Base-by-base conservation (phyloP, 2,797 vertebrate species). In the Pelobates cultripes region DNA sequence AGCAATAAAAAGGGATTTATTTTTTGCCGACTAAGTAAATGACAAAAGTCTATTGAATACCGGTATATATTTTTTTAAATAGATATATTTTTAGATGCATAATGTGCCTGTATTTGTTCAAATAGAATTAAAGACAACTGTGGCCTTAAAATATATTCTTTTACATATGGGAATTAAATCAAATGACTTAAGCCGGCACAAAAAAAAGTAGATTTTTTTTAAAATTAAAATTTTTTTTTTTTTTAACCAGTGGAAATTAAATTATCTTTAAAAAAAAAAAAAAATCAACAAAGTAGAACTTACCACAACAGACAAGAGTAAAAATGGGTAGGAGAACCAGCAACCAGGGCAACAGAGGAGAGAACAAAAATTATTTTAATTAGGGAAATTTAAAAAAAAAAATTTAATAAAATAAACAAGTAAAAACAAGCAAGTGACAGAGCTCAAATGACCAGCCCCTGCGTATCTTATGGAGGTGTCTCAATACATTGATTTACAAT, bases 221-320 rank as follows among this genome's bases (percentile, higher is more conserved):
- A 28, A 28, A 28, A 28, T 28, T 28, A 1, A 28, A 28, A 28
- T 28, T 28, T 85, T 88, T 79, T 87, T 82, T 86, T 87, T 87
- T 74, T 87, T 88, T 86, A 86, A 85, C 83, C 42, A 88, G 86
- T 83, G 81, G 85, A 88, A 92, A 82, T 93, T 84, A 57, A 69
- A 66, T 61, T 80, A 61, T 73, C 73, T 70, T 80, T 80, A 74
- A 40, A 68, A 45, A 74, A 9, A 86, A 84, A 43, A 92, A 89
- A 90, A 91, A 92, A 89, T 94, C 95, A 95, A 94, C 87, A 93
- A 95, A 95, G 94, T 92, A 93, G 93, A 97, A 99, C 98, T 99
- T 99, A 99, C 98, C 98, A 99, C 95, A 98, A 98, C 91, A 98
- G 96, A 99, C 94, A 98, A 97, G 96, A 99, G 97, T 96, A 97